Base-by-base conservation (phyloP, 2,113 vertebrate genomes). In the Oncorhynchus keta region DNA sequence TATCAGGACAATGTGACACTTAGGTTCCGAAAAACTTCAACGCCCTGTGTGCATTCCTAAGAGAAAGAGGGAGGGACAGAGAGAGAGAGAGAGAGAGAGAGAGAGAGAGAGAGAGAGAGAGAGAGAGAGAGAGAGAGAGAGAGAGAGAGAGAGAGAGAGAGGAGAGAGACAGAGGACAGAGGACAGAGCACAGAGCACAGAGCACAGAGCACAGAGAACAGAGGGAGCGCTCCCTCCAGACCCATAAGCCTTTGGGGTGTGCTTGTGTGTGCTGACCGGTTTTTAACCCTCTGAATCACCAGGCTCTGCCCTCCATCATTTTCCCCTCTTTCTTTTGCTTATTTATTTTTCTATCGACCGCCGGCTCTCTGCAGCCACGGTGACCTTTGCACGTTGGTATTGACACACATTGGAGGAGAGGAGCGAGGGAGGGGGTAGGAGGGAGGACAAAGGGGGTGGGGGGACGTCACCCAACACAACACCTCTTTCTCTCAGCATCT, bases 321-420 rank as follows among this genome's bases (percentile, higher is more conserved):
- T 85, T 75, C 74, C 78, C 84, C 73, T 61, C 77, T 70, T 84
- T 83, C 77, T 81, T 83, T 84, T 79, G 87, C 87, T 85, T 89
- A 90, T 92, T 86, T 92, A 83, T 90, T 85, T 92, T 88, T 90
- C 69, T 76, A 93, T 91, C 81, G 84, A 93, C 83, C 76, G 72
- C 80, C 70, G 79, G 78, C 84, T 87, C 86, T 87, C 86, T 86
- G 81, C 88, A 89, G 90, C 86, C 78, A 83, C 78, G 85, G 85
- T 92, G 89, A 90, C 92, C 91, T 92, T 93, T 93, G 83, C 79
- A 84, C 86, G 75, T 76, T 76, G 85, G 78, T 90, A 89, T 91
- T 89, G 89, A 90, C 90, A 89, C 68, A 78, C 79, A 61, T 73
- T 78, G 79, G 48, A 35, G 12, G 76, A 85, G 79, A 77, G 81